Evolutionary conservation across 2,113 vertebrate genomes (phyloP).

Genomic region (Cromileptes altivelis): DNA sequence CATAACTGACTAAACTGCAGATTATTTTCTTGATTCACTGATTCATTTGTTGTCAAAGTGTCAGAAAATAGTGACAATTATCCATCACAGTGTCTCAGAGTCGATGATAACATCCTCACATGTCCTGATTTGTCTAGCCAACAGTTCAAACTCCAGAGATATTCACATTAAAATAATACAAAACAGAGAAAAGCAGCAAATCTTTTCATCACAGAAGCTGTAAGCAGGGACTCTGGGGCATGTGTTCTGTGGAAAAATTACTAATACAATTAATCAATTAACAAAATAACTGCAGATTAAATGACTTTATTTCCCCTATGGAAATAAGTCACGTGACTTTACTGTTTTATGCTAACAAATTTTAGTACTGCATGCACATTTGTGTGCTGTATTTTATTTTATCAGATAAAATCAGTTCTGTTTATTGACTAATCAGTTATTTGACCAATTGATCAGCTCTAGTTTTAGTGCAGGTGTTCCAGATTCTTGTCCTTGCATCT

Average conservation of each 20-base stretch:
- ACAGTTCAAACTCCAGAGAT: background rate
- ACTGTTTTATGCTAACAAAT: no score
- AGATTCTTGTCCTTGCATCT: background rate
- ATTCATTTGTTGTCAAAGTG: background rate
- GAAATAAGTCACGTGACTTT: no score
- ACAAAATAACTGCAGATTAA: background rate
- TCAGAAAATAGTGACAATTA: background rate
- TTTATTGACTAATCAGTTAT: background rate
- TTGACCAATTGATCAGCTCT: background rate
- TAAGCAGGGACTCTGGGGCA: background rate
- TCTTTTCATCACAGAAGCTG: background rate
- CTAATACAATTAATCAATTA: background rate
- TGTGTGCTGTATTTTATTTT: no score
- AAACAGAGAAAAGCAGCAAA: background rate
- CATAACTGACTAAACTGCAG: background rate
- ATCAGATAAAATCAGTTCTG: no score
- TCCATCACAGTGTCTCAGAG: background rate
- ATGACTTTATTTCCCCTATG: no score
- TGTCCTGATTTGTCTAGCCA: background rate
- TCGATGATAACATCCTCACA: background rate
- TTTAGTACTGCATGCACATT: no score
- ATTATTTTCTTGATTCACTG: background rate
- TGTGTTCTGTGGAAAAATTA: background rate
- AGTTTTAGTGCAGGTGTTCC: background rate
- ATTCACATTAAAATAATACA: background rate